Base-by-base conservation (phyloP, 2,888 invertebrate species). In the Salticus scenicus region DNA sequence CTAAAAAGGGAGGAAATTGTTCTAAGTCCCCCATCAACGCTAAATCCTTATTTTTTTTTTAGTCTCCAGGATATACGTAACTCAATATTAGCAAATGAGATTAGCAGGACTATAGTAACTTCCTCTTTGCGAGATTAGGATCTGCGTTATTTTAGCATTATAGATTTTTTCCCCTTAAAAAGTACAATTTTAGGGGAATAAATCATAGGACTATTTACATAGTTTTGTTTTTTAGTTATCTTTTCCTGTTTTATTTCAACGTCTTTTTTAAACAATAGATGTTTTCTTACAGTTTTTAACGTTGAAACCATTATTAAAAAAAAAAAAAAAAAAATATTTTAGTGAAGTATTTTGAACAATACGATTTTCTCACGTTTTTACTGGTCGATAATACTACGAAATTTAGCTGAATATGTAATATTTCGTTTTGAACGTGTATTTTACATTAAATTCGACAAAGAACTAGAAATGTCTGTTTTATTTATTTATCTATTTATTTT, bases 71-170 rank as follows among this genome's bases (percentile, higher is more conserved):
- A 17, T 2, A 24, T 57, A 17, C 57, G 57, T 57, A 57, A 57
- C 57, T 57, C 57, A 57, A 57, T 57, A 57, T n/a, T 24, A 4
- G 24, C 4, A 57, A 57, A 57, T 57, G 57, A 57, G 57, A 57
- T 57, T 57, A 57, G 24, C 57, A 24, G 2, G 57, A 24, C 57
- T 37, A 37, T 10, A 7, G 37, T 37, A 7, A 4, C 42, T 14
- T 47, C 24, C 57, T 57, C 24, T 57, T 8, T 24, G 24, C 2
- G 7, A 47, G n/a, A 57, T 57, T 5, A 5, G 2, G 57, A 57
- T 24, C 24, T 57, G 20, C 57, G 20, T 57, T 57, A 24, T 57
- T 57, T 57, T 57, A 57, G 24, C 57, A 24, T 24, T 24, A 7
- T 24, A 5, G 4, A 5, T 8, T 47, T 24, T 17, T 57, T 57